These are phyloP conservation scores for Erebia epiphron DNA, from an alignment of 2,888 invertebrate genomes.

Conservation along the genomic window DNA sequence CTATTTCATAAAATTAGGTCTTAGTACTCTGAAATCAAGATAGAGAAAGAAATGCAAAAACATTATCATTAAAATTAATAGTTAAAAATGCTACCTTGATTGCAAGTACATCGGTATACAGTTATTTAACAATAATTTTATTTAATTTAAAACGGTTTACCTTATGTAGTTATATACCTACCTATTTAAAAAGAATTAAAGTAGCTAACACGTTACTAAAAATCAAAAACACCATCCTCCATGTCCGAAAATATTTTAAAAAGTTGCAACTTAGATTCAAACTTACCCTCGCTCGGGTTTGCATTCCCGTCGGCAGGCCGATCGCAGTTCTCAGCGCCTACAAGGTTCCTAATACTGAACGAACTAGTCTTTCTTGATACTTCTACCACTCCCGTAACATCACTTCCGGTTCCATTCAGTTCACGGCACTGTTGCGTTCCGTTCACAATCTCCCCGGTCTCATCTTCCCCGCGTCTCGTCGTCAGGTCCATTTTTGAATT, in stretches of 20 bases:
- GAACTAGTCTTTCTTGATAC: conserved; percentile 67
- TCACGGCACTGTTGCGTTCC: conserved; percentile 62
- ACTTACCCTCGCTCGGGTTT: conserved; percentile 66
- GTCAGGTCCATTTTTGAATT: conserved; percentile 75
- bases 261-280: conserved; percentile 1
- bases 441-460: conserved; percentile 52
- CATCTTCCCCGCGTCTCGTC: conserved; percentile 70
- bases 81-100: no score
- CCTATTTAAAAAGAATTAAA: no score
- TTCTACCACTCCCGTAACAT: conserved; percentile 61
- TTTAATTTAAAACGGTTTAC: no score
- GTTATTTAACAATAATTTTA: no score
- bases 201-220: not conserved
- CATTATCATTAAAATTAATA: no score
- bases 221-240: not conserved
- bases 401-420: conserved; percentile 65
- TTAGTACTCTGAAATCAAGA: no score
- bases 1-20: no score
- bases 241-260: not conserved
- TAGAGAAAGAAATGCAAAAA: no score
- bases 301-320: conserved; percentile 61
- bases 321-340: conserved; percentile 68
- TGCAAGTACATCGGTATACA: no score
- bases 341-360: conserved; percentile 73
- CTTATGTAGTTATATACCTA: no score